Percentiles rank a stretch among this genome's conserved stretches.
phyloP scores from a whole-genome alignment of 2,113 vertebrate species.

The Thryonomys swinderianus region DNA sequence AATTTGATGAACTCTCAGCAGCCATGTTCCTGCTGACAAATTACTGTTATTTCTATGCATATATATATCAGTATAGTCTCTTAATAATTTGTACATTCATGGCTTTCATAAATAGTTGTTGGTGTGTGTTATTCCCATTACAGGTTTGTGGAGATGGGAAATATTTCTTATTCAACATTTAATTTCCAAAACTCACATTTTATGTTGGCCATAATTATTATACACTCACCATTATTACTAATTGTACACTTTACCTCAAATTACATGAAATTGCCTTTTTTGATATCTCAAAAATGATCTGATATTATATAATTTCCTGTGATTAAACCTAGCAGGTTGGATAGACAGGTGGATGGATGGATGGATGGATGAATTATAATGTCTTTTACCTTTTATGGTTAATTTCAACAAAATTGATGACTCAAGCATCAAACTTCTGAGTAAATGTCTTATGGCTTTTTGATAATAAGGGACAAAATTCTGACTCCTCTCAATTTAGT shows the following conservation, averaged over 20 bases:
- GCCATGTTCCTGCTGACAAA: background rate
- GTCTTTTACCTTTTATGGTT: background rate
- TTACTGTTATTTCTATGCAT: background rate
- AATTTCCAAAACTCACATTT: background rate
- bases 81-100: background rate
- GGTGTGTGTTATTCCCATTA: background rate
- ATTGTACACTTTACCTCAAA: slow-evolving; percentile 34
- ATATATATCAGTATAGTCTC: background rate
- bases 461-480: background rate
- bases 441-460: background rate
- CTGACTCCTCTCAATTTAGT: slow-evolving; percentile 34
- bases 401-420: background rate
- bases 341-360: background rate
- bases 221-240: background rate
- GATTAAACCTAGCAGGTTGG: background rate
- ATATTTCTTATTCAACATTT: background rate
- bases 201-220: background rate
- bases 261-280: background rate
- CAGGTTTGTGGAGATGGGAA: background rate
- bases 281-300: slow-evolving; percentile 13
- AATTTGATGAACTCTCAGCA: background rate
- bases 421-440: slow-evolving; percentile 6
- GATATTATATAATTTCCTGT: background rate
- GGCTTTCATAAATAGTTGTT: background rate
- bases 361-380: background rate